phyloP scores from a whole-genome alignment of 2,797 vertebrate species.

The Podarcis lilfordi region DNA sequence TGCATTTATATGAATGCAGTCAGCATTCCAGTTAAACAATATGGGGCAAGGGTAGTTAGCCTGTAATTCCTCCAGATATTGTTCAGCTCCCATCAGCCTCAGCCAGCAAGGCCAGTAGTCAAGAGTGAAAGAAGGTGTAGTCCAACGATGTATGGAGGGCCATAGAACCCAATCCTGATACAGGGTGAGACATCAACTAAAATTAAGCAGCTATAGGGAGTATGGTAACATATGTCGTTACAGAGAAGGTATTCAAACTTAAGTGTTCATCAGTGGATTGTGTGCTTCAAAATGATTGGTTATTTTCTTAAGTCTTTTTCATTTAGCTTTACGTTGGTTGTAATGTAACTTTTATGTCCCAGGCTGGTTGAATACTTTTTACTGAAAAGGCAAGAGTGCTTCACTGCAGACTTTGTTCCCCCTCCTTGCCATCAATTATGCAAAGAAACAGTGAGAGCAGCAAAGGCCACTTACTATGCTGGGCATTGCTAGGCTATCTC shows the following conservation, averaged over 20 bases:
- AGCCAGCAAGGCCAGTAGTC: too few species aligned
- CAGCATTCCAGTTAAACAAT: background rate
- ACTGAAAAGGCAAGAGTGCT: background rate
- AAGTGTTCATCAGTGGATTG: background rate
- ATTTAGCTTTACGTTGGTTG: background rate
- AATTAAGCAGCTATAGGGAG: background rate
- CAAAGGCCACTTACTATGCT: background rate
- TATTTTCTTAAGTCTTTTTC: background rate
- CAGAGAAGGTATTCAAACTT: background rate
- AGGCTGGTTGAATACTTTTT: background rate
- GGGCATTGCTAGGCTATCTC: slow-evolving; percentile 3
- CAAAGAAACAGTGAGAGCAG: background rate
- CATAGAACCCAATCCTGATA: too few species aligned
- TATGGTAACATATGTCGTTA: background rate
- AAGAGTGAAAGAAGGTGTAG: too few species aligned
- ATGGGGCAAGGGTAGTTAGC: too few species aligned
- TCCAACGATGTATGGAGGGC: too few species aligned
- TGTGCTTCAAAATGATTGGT: background rate
- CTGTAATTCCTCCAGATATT: too few species aligned
- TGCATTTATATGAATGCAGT: too few species aligned
- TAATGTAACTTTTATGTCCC: too few species aligned
- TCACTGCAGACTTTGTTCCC: background rate
- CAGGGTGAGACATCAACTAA: background rate
- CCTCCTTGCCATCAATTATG: slow-evolving; percentile 1
- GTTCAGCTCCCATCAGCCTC: too few species aligned